Evolutionary conservation across 2,888 invertebrate species (phyloP), one percentile per base, ranked within the genome.

Genomic region (Neuroscelio doddi): DNA sequence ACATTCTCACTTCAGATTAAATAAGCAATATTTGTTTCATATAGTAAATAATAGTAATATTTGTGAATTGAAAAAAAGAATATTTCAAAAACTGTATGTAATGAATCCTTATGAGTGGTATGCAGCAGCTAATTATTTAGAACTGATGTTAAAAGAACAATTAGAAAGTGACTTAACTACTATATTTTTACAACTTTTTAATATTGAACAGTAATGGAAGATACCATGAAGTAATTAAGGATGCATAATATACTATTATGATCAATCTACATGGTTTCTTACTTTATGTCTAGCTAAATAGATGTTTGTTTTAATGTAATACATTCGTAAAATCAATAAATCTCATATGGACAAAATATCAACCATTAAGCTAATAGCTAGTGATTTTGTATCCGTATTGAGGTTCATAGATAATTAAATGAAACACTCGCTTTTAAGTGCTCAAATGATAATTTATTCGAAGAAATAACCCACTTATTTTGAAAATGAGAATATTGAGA

Each of bases 261-360:
- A 71, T 14, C 68, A 69, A 24, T 69, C 64, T 1, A 73, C 71
- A 8, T 74, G 65, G 61, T 74, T 74, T 32, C 26, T 72, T 4
- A 73, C 70, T 5, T 15, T 73, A 3, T 72, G 72, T 53, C 73
- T 73, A 1, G 45, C 58, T 9, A 63, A 65, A 44, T 69, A 61
- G 74, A 70, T 67, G 75, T 56, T 63, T 1, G 77, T 75, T 59
- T 62, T 78, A n/a, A 67, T 62, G 5, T 68, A 71, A 17, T 78
- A 75, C 45, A 27, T 77, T 21, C 68, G 57, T 44, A 29, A 68
- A 58, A 69, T 78, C 4, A 78, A 79, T 68, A 55, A 57, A 9
- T 32, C 42, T 44, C 61, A 68, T 16, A 62, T 71, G 52, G 59
- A 63, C 2, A 74, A 72, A 27, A 21, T 17, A 12, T 26, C 45